Evolutionary conservation across 2,797 vertebrate species (phyloP).

Genomic region (Kryptolebias ocellatus): DNA sequence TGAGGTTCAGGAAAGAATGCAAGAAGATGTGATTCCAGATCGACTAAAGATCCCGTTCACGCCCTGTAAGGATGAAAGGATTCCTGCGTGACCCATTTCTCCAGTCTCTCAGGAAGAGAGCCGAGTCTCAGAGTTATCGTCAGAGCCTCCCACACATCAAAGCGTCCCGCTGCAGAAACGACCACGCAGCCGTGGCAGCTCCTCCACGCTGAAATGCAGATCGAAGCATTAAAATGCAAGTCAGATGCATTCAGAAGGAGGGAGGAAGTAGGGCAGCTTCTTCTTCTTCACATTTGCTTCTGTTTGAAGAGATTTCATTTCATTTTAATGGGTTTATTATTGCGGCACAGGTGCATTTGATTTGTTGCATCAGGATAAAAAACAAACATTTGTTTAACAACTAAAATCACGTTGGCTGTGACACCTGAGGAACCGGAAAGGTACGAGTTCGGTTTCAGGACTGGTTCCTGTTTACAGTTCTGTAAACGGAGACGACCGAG

Average conservation of each 20-base stretch:
- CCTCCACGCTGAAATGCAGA: slow-evolving; percentile 54
- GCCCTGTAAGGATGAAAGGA: not conserved
- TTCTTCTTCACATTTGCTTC: not conserved
- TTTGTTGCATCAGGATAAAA: not conserved
- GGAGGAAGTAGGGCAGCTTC: slow-evolving; percentile 47
- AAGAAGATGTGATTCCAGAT: too few species aligned
- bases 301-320: not conserved
- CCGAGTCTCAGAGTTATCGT: slow-evolving; percentile 27
- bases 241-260: slow-evolving; percentile 51
- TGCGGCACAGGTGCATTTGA: not conserved
- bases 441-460: too few species aligned
- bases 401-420: too few species aligned
- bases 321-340: not conserved
- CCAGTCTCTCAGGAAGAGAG: not conserved
- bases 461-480: too few species aligned
- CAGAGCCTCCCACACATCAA: slow-evolving; percentile 50
- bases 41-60: too few species aligned
- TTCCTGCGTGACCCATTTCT: slow-evolving; percentile 47
- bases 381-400: too few species aligned
- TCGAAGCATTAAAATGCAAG: slow-evolving; percentile 66
- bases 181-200: slow-evolving; percentile 31
- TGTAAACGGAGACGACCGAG: too few species aligned
- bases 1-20: too few species aligned
- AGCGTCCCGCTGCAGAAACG: slow-evolving; percentile 46
- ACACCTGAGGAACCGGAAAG: too few species aligned